Conservation (phyloP, 2,888 invertebrate species). For the Zhuqinia jingwanae region DNA sequence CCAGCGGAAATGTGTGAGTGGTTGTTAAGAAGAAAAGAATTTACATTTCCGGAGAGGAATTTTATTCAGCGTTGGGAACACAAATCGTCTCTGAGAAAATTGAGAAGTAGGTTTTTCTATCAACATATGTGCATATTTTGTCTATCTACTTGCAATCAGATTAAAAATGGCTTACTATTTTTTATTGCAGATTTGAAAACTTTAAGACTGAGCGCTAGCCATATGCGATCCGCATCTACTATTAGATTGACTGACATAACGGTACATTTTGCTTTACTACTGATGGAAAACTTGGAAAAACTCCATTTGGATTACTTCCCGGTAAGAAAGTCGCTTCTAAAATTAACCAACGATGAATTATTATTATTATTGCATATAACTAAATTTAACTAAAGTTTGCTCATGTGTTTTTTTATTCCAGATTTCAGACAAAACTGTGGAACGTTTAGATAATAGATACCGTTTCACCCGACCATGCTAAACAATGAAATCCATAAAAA, state of each 20-base stretch:
- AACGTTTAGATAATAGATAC: conserved; percentile 36
- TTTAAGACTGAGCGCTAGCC: conserved; percentile 53
- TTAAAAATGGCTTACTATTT: no score
- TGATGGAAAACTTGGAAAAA: conserved; percentile 53
- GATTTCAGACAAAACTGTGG: conserved; percentile 46
- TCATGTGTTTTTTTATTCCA: no score
- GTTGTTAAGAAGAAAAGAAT: conserved; percentile 54
- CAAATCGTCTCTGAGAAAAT: conserved; percentile 39
- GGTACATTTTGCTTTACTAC: conserved; percentile 50
- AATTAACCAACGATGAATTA: background rate
- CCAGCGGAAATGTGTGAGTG: conserved; percentile 56
- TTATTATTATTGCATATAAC: background rate
- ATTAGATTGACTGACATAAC: conserved; percentile 61
- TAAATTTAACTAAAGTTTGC: no score
- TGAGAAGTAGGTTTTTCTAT: conserved; percentile 44
- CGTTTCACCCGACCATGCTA: conserved; percentile 36
- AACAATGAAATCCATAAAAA: no score
- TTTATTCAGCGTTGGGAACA: conserved; percentile 40
- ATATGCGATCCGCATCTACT: conserved; percentile 51
- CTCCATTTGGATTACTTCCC: conserved; percentile 64
- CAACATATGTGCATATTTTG: no score
- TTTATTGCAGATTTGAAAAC: conserved; percentile 51
- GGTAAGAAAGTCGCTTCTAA: no score
- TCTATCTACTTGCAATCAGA: no score
- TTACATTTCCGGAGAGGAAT: background rate